Evolutionary conservation across 2,888 invertebrate genomes (phyloP), one percentile per base, ranked within the genome.

Genomic region (Gymnosoma rotundatum): DNA sequence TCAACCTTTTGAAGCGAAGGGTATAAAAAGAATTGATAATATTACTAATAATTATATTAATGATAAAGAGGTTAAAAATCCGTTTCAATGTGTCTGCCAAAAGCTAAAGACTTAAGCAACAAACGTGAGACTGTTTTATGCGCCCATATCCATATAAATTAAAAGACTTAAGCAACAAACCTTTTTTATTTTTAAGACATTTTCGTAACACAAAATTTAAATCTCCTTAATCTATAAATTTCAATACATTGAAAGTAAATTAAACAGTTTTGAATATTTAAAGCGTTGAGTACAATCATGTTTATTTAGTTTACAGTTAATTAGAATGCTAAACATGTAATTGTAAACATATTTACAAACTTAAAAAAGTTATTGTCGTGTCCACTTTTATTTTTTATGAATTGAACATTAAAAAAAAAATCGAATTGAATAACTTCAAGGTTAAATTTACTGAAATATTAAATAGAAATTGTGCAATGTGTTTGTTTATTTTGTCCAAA

Each of bases 281-380:
- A 12, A 42, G 1, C 42, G 2, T 7, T 12, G 42, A 2, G 12
- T 12, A 12, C 42, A 42, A 12, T 4, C 12, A 42, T 42, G 10
- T 21, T 8, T 69, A 45, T 54, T 63, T 21, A 4, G 14, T 36
- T 2, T 48, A 0, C 32, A 20, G 7, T 20, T 54, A 70, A 72
- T 78, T 64, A 78, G 48, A 63, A 78, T 78, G 70, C 78, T 48
- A 56, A 70, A 63, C 70, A 38, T 78, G 78, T 42, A 42, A 42
- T 12, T 42, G 42, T 42, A 18, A 18, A 20, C 12, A n/a, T 32
- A 48, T 63, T 63, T 63, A 56, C 64, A 58, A 21, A 66, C 18
- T 50, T 50, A 38, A 7, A 36, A 48, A 4, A 20, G 16, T 64
- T 32, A 18, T 5, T 69, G 25, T 20, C 16, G n/a, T n/a, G 21